Evolutionary conservation across 2,888 invertebrate species (phyloP).

Genomic region (Conistra vaccinii): DNA sequence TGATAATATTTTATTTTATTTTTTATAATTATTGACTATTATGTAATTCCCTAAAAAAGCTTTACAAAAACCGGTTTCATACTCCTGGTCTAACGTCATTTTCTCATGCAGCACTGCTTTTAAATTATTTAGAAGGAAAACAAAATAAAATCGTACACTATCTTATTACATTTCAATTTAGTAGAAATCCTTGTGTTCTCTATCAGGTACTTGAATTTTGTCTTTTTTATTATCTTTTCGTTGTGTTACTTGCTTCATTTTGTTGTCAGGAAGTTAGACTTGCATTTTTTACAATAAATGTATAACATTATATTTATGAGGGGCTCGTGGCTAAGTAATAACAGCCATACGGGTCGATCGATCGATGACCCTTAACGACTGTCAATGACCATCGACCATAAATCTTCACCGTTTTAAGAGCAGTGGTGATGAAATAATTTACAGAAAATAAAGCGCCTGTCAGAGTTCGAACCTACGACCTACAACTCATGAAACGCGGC

Average conservation of each 20-base stretch:
- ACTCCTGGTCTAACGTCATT: conserved; percentile 10
- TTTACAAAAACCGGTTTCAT: background rate
- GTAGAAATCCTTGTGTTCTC: background rate
- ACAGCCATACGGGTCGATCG: no score
- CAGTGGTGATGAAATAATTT: no score
- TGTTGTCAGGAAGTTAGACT: background rate
- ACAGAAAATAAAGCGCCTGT: no score
- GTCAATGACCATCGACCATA: no score
- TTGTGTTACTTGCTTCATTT: background rate
- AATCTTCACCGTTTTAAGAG: no score
- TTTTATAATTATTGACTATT: background rate
- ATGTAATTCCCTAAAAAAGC: background rate
- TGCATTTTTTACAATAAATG: background rate
- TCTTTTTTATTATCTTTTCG: background rate
- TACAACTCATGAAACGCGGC: no score
- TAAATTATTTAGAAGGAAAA: conserved; percentile 2
- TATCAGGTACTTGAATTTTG: background rate
- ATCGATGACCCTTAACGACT: no score
- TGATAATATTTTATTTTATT: background rate
- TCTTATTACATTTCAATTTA: conserved; percentile 39
- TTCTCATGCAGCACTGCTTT: conserved; percentile 9
- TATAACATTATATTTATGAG: no score
- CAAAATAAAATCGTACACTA: conserved; percentile 14
- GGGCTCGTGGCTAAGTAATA: no score
- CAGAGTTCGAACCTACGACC: no score